phyloP scores from a whole-genome alignment of 2,113 vertebrate species.

The Pseudorectes ferrugineus region DNA sequence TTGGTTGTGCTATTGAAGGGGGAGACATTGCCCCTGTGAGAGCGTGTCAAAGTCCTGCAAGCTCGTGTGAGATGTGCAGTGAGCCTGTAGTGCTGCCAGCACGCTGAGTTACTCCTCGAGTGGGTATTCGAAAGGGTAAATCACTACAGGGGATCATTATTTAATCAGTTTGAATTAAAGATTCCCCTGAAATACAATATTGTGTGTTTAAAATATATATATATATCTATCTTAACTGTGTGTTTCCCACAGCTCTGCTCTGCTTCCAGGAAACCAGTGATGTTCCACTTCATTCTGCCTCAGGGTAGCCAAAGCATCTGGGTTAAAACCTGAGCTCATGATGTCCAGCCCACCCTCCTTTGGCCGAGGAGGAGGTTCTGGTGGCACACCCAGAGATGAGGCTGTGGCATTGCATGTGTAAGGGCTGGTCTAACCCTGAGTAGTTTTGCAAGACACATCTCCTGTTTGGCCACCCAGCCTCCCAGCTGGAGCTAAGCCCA shows the following conservation, averaged over 20 bases:
- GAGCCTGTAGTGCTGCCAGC: neutral
- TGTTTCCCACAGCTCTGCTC: neutral
- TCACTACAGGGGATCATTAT: neutral
- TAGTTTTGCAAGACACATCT: neutral
- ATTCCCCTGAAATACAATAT: neutral
- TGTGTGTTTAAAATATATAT: neutral
- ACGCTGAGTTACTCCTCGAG: neutral
- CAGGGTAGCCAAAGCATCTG: neutral
- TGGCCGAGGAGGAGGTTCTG: neutral
- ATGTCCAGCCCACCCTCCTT: neutral
- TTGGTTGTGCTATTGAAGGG: neutral
- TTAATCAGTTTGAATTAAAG: neutral
- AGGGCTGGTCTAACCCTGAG: neutral
- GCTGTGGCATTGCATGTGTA: neutral
- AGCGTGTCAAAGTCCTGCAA: neutral
- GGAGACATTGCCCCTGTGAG: neutral
- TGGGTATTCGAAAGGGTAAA: neutral
- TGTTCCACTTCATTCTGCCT: neutral
- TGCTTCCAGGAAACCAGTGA: neutral
- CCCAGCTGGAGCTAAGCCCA: neutral
- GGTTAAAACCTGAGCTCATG: accelerated
- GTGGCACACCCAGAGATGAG: neutral
- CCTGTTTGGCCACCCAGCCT: neutral
- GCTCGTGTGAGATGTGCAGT: neutral
- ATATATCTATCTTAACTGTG: neutral